Conservation (phyloP, 2,113 vertebrate species). For the Heptranchias perlo region DNA sequence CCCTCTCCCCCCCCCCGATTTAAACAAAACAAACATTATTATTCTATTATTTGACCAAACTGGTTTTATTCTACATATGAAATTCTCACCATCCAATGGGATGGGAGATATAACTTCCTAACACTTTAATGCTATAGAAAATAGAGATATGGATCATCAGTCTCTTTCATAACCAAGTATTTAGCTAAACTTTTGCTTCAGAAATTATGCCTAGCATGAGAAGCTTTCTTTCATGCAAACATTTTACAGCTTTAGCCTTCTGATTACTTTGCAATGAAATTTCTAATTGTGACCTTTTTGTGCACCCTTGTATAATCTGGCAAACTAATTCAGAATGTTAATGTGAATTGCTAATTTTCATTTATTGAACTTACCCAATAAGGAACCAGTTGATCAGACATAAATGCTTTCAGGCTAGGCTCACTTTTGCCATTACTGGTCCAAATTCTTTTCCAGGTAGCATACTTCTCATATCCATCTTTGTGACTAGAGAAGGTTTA, state of each 20-base stretch:
- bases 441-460: slow-evolving; percentile 89
- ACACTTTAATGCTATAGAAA: background rate
- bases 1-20: background rate
- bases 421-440: slow-evolving; percentile 96
- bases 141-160: background rate
- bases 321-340: background rate
- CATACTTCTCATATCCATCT: slow-evolving; percentile 89
- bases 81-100: background rate
- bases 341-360: background rate
- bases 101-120: background rate
- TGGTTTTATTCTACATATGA: background rate
- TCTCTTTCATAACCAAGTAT: background rate
- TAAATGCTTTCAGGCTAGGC: slow-evolving; percentile 94
- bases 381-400: slow-evolving; percentile 95
- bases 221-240: background rate
- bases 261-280: background rate
- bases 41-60: background rate
- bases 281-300: background rate
- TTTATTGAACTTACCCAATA: slow-evolving; percentile 76
- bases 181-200: background rate
- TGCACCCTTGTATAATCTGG: background rate
- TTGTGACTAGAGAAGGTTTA: slow-evolving; percentile 75
- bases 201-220: background rate
- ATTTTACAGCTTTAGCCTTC: background rate
- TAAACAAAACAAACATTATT: background rate